Conservation (phyloP, 2,888 invertebrate genomes). For the Axea sp. region DNA sequence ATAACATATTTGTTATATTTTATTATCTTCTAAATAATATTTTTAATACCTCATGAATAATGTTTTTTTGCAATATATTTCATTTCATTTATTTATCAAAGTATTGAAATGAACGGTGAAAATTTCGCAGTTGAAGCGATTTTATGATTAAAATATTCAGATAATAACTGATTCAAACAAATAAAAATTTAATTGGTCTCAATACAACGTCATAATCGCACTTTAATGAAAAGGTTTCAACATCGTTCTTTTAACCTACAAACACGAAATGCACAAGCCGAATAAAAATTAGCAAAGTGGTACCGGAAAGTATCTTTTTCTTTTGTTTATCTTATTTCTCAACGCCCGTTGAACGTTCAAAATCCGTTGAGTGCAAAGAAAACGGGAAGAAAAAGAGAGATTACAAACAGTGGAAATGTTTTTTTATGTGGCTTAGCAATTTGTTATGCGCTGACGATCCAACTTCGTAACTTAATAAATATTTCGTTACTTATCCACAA, state of each 20-base stretch:
- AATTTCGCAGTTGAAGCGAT: conserved; percentile 15
- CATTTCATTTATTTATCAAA: too few species aligned
- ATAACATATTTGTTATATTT: too few species aligned
- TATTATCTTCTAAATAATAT: too few species aligned
- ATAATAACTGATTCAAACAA: conserved; percentile 5
- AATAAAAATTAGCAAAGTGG: conserved; percentile 41
- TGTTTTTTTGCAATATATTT: not conserved
- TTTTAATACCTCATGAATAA: too few species aligned
- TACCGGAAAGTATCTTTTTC: conserved; percentile 39
- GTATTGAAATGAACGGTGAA: too few species aligned
- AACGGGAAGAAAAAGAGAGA: conserved; percentile 1
- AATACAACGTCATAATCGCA: conserved; percentile 3
- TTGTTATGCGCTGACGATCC: conserved; percentile 55
- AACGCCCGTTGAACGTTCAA: conserved; percentile 47
- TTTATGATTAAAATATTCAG: conserved; percentile 28
- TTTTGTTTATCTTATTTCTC: conserved; percentile 40
- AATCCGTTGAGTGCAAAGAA: conserved; percentile 20
- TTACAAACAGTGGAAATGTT: conserved; percentile 30
- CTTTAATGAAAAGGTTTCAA: conserved; percentile 23
- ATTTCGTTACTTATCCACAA: conserved; percentile 51
- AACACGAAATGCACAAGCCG: conserved; percentile 11
- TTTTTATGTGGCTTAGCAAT: conserved; percentile 58
- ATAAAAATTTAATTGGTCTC: conserved; percentile 7
- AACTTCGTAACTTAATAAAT: conserved; percentile 41
- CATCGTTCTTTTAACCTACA: conserved; percentile 25